These are phyloP conservation scores for Campylorhamphus procurvoides DNA, from an alignment of 2,113 vertebrate genomes.

Conservation along the genomic window DNA sequence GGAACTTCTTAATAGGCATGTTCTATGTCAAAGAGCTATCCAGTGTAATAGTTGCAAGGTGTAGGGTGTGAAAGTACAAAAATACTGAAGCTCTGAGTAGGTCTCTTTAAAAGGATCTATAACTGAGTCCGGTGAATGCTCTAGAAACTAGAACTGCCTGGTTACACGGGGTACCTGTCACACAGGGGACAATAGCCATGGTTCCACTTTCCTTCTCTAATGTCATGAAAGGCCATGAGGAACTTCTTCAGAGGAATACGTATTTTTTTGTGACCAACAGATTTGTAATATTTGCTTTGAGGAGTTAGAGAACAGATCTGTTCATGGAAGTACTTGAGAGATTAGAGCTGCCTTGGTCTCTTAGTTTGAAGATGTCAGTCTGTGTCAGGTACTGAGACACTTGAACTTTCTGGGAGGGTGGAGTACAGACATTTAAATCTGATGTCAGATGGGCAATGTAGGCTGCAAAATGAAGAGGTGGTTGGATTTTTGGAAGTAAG, in stretches of 20 bases:
- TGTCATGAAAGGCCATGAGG: background rate
- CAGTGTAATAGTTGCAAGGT: background rate
- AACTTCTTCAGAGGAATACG: background rate
- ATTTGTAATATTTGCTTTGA: background rate
- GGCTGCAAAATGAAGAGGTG: background rate
- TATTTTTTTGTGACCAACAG: background rate
- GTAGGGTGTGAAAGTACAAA: background rate
- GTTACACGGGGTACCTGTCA: background rate
- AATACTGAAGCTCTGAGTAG: background rate
- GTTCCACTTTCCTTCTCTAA: background rate
- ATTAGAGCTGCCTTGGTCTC: background rate
- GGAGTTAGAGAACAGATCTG: background rate
- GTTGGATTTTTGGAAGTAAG: background rate
- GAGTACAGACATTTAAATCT: background rate
- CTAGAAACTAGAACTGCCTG: background rate
- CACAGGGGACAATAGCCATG: accelerated
- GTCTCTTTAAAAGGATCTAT: background rate
- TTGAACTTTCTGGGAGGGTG: background rate
- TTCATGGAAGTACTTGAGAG: background rate
- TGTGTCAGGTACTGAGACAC: background rate
- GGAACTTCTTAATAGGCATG: background rate
- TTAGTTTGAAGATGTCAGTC: background rate
- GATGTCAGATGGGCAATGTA: background rate
- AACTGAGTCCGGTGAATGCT: background rate
- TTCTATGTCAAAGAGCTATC: background rate